These are phyloP conservation scores for Mesitornis unicolor DNA, from an alignment of 2,113 vertebrate species.

Conservation along the genomic window DNA sequence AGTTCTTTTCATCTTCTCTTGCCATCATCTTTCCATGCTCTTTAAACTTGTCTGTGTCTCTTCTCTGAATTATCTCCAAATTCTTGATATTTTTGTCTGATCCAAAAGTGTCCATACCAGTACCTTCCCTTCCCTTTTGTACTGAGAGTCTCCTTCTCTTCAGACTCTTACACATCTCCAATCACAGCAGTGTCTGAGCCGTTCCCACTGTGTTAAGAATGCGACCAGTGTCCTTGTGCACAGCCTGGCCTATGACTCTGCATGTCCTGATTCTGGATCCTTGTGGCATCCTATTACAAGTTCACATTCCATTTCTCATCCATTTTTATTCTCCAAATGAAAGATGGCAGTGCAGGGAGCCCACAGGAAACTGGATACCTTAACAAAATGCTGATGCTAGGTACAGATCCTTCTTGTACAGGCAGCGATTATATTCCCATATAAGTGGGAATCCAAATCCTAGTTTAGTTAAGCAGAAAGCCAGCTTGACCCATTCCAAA, in stretches of 20 bases:
- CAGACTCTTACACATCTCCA: not conserved
- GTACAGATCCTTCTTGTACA: not conserved
- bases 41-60: not conserved
- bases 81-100: not conserved
- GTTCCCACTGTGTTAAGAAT: accelerated
- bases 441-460: not conserved
- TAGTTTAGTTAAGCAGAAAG: not conserved
- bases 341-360: not conserved
- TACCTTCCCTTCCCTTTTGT: not conserved
- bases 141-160: not conserved
- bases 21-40: not conserved
- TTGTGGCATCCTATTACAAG: not conserved
- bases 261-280: not conserved
- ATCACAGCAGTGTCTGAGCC: not conserved
- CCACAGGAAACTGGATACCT: not conserved
- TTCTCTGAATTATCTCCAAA: not conserved
- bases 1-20: constrained; percentile 28
- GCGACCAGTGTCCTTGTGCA: accelerated
- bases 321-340: not conserved
- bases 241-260: not conserved
- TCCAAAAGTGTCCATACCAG: not conserved
- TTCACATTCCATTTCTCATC: not conserved
- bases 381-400: not conserved
- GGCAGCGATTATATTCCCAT: no score
- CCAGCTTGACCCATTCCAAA: not conserved